Conservation (phyloP, 2,888 invertebrate species). For the Ptilodon capucinus region DNA sequence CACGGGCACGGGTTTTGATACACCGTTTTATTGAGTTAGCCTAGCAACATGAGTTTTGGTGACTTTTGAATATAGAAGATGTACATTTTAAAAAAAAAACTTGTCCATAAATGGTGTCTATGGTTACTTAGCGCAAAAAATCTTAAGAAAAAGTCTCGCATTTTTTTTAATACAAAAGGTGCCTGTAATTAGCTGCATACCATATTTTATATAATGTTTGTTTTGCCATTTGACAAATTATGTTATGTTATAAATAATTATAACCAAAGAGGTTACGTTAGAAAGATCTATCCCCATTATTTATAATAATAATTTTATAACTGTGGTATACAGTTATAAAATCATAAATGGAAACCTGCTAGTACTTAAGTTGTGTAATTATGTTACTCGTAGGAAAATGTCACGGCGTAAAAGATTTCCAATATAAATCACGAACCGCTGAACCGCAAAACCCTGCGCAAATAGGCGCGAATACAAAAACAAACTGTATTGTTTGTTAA, state of each 20-base stretch:
- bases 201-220: too few relatives aligned
- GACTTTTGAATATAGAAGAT: not conserved
- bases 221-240: too few relatives aligned
- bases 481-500: too few relatives aligned
- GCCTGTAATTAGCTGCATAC: too few relatives aligned
- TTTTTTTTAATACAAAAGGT: too few relatives aligned
- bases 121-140: not conserved
- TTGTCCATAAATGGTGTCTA: not conserved
- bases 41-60: not conserved
- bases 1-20: conserved; percentile 33
- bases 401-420: not conserved
- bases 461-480: too few relatives aligned
- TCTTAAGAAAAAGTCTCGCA: too few relatives aligned
- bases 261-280: too few relatives aligned
- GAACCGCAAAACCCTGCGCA: not conserved
- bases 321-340: not conserved
- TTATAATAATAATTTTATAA: too few relatives aligned
- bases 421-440: not conserved
- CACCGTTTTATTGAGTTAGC: conserved; percentile 17
- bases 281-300: too few relatives aligned
- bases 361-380: not conserved
- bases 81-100: not conserved
- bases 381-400: not conserved
- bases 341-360: not conserved
- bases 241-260: too few relatives aligned